phyloP scores from a whole-genome alignment of 2,113 vertebrate genomes.

The Cinclus mexicanus region DNA sequence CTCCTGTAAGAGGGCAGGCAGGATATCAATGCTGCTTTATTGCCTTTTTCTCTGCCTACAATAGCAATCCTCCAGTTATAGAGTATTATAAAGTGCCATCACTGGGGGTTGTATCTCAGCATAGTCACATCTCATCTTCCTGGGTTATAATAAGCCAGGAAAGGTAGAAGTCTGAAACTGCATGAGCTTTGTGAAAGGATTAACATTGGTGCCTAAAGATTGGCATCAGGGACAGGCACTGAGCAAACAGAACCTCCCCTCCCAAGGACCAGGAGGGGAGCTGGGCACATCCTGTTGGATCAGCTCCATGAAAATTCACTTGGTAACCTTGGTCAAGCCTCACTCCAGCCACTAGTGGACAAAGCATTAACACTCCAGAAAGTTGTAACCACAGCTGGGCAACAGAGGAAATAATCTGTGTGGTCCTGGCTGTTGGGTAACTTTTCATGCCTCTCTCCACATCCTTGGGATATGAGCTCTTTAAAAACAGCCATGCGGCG shows the following conservation, averaged over 20 bases:
- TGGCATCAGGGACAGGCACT: background rate
- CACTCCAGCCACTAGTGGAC: background rate
- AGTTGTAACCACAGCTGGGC: background rate
- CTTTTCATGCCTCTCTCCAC: background rate
- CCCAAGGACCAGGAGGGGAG: background rate
- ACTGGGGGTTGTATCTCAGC: slow-evolving; percentile 65
- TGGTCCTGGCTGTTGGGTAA: background rate
- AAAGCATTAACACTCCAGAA: background rate
- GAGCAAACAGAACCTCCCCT: background rate
- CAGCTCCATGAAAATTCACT: background rate
- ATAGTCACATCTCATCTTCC: slow-evolving; percentile 67
- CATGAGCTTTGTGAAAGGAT: slow-evolving; percentile 20
- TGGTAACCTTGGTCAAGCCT: background rate
- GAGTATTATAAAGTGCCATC: slow-evolving; percentile 68
- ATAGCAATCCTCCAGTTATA: slow-evolving; percentile 71
- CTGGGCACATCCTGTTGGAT: background rate
- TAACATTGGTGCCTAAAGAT: background rate
- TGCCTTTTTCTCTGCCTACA: slow-evolving; percentile 76
- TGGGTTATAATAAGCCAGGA: slow-evolving; percentile 53
- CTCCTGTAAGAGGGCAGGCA: slow-evolving; percentile 74
- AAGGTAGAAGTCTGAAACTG: slow-evolving; percentile 36
- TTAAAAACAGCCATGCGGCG: background rate
- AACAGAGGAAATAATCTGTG: background rate
- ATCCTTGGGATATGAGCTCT: background rate
- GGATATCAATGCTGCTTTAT: slow-evolving; percentile 77